Conservation (phyloP, 2,113 vertebrate genomes). For the Micromys minutus region DNA sequence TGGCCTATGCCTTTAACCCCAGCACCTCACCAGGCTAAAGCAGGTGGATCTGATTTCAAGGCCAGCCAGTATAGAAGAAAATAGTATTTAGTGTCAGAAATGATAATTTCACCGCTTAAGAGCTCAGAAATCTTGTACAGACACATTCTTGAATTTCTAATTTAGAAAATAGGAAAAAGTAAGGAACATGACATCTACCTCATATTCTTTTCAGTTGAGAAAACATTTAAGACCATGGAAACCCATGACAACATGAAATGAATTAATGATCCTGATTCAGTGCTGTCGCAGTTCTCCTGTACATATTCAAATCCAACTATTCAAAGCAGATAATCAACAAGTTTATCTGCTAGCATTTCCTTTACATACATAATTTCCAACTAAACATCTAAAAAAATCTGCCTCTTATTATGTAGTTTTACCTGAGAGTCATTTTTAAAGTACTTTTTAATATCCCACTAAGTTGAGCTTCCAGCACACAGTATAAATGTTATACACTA, state of each 20-base stretch:
- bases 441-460: conserved; percentile 22
- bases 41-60: not conserved
- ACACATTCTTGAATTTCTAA: conserved; percentile 31
- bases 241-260: conserved; percentile 36
- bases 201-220: conserved; percentile 27
- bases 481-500: not conserved
- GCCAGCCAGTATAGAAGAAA: not conserved
- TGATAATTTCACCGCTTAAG: conserved; percentile 25
- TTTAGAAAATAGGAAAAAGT: not conserved
- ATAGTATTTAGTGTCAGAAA: conserved; percentile 10
- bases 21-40: not conserved
- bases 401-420: conserved; percentile 48
- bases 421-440: conserved; percentile 44
- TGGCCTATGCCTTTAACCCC: no score
- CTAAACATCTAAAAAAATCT: conserved; percentile 17
- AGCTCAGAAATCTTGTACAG: conserved; percentile 13
- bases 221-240: conserved; percentile 39
- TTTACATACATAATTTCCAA: conserved; percentile 3
- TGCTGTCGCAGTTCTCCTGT: conserved; percentile 36
- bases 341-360: not conserved
- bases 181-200: not conserved
- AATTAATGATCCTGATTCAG: conserved; percentile 11
- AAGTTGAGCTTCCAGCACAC: conserved; percentile 28
- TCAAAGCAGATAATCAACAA: not conserved
- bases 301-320: conserved; percentile 13